These are phyloP conservation scores for Onthophagus sagittarius DNA, from an alignment of 2,888 invertebrate genomes.

Conservation along the genomic window DNA sequence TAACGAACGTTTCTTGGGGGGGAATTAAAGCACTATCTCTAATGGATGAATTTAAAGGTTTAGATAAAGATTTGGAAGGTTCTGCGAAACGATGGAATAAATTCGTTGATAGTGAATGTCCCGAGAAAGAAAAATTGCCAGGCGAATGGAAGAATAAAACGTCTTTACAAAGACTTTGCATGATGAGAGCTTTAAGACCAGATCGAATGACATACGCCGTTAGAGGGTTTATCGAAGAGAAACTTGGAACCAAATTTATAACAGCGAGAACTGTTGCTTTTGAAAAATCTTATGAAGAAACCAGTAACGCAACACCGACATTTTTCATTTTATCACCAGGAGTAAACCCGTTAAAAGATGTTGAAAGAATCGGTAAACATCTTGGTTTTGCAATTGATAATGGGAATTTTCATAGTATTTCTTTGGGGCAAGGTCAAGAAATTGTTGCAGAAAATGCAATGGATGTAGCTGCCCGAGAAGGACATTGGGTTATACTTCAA, in stretches of 20 bases:
- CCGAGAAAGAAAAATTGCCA: slow-evolving; percentile 90
- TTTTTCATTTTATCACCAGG: slow-evolving; percentile 94
- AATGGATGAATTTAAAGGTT: slow-evolving; percentile 74
- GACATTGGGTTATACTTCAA: slow-evolving; percentile 92
- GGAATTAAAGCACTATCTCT: slow-evolving; percentile 77
- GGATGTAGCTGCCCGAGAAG: slow-evolving; percentile 67
- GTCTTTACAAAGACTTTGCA: slow-evolving; percentile 80
- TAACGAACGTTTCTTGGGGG: slow-evolving; percentile 82
- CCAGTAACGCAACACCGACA: slow-evolving; percentile 77
- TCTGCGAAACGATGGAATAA: slow-evolving; percentile 91
- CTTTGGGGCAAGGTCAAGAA: slow-evolving; percentile 93
- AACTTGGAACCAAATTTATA: slow-evolving; percentile 77
- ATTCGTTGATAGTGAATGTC: slow-evolving; percentile 86
- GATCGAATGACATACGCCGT: slow-evolving; percentile 95
- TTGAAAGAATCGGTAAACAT: slow-evolving; percentile 79
- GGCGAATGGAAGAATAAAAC: slow-evolving; percentile 94
- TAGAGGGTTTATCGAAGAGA: slow-evolving; percentile 83
- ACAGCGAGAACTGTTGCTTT: slow-evolving; percentile 78
- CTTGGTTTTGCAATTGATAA: slow-evolving; percentile 75
- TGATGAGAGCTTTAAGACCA: slow-evolving; percentile 85
- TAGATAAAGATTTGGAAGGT: slow-evolving; percentile 89
- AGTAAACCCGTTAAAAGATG: slow-evolving; percentile 91
- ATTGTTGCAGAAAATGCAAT: slow-evolving; percentile 86
- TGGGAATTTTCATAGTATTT: slow-evolving; percentile 88
- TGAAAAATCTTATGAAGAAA: slow-evolving; percentile 81